These are phyloP conservation scores for Scolopax rusticola DNA, from an alignment of 2,797 vertebrate species.

Conservation along the genomic window DNA sequence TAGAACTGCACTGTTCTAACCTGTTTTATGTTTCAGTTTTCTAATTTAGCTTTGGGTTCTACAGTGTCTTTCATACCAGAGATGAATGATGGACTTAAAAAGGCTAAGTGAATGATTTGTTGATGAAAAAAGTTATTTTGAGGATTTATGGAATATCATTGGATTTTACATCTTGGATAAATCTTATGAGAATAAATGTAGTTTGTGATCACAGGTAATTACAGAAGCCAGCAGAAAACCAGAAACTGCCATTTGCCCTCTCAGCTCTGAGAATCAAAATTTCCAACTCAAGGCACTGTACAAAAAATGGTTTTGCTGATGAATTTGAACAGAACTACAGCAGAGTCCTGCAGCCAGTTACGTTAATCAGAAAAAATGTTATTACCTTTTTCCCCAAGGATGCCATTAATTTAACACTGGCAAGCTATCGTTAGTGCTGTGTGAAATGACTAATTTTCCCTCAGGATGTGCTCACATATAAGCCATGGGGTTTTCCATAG, in stretches of 20 bases:
- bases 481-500: neutral
- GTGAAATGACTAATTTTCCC: constrained; percentile 68
- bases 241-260: constrained; percentile 47
- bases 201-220: constrained; percentile 55
- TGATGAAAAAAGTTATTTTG: constrained; percentile 5
- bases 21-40: neutral
- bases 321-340: constrained; percentile 64
- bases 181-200: constrained; percentile 30
- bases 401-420: constrained; percentile 62
- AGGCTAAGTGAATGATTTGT: neutral
- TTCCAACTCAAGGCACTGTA: constrained; percentile 36
- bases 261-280: constrained; percentile 37
- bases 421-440: constrained; percentile 61
- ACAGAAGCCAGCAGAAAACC: constrained; percentile 44
- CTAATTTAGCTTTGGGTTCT: neutral
- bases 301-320: constrained; percentile 67
- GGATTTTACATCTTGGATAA: constrained; percentile 14
- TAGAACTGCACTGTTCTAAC: neutral
- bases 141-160: constrained; percentile 18
- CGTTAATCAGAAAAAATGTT: constrained; percentile 76
- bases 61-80: neutral
- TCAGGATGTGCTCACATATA: neutral
- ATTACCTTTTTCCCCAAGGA: constrained; percentile 70
- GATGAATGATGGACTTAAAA: neutral
- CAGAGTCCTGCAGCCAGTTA: constrained; percentile 67